Evolutionary conservation across 2,113 vertebrate species (phyloP), one percentile per base, ranked within the genome.

Genomic region (Ardeotis arabs): DNA sequence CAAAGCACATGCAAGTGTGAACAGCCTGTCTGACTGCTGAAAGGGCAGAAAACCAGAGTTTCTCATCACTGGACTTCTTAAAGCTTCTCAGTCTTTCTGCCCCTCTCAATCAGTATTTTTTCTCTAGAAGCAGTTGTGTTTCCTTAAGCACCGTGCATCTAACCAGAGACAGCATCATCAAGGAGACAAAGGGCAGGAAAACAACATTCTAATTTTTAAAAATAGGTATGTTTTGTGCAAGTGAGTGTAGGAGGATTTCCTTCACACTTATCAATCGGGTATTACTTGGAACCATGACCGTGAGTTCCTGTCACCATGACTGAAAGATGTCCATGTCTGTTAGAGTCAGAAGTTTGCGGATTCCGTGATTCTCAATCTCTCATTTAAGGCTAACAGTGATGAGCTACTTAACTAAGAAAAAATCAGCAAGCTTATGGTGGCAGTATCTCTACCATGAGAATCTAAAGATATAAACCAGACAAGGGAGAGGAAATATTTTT

Each of bases 111-210:
- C 17, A 78, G 41, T 49, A 29, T 44, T 77, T 10, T 9, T 81
- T 5, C 39, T 87, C 60, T 78, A 72, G 50, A 86, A 82, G 44
- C 19, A 86, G 17, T 4, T 0, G 0, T 22, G 8, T 64, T 73
- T 60, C 15, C 27, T 37, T 63, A 59, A 79, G 24, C 27, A 49
- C 6, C 1, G 0, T 16, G 33, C 0, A 0, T 74, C n/a, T 67
- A 81, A 41, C 5, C 12, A 94, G 63, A 83, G 72, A 33, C 9
- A 72, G 3, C 31, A 79, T 24, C 22, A 47, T 9, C 35, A 85
- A 70, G 66, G 33, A 80, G 5, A 8, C 19, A 63, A 79, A 68
- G 6, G 13, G 39, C 12, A 64, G 41, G 28, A 76, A 75, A 94
- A 50, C 3, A 39, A 84, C 72, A 12, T n/a, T 44, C 6, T 45